Conservation (phyloP, 1,140 invertebrate species). For the Hetaerina americana region DNA sequence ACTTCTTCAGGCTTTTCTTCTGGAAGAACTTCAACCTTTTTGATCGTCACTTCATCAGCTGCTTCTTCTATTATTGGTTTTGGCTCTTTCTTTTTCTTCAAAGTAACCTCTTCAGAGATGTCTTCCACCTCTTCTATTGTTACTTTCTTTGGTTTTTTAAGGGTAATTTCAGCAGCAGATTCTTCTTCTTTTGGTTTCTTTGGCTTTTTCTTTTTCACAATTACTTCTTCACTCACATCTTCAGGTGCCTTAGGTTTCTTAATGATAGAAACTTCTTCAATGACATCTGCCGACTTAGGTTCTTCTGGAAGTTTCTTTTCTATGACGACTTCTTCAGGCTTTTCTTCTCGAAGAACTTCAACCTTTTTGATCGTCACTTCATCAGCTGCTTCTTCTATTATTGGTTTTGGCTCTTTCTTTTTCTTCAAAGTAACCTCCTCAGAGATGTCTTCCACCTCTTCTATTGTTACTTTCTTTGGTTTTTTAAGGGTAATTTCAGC, state of each 20-base stretch:
- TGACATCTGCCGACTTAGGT: constrained; percentile 25
- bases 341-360: constrained; percentile 2
- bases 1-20: constrained; percentile 24
- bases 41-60: constrained; percentile 32
- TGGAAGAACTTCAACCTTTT: constrained; percentile 15
- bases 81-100: constrained; percentile 17
- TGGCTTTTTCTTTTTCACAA: constrained; percentile 26
- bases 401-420: constrained; percentile 7
- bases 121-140: constrained; percentile 8
- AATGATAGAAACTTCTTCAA: constrained; percentile 6
- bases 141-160: constrained; percentile 3
- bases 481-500: constrained; percentile 22
- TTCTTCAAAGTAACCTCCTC: constrained; percentile 15
- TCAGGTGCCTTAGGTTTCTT: constrained; percentile 16
- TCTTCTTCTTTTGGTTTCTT: constrained; percentile 16
- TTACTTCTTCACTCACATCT: constrained; percentile 31
- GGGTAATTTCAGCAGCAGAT: constrained; percentile 16
- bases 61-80: constrained; percentile 17
- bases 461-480: constrained; percentile 9
- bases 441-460: background rate
- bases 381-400: constrained; percentile 29
- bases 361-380: constrained; percentile 24
- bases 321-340: no score
- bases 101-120: constrained; percentile 14
- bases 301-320: constrained; percentile 19